These are phyloP conservation scores for Leptopterna dolabrata DNA, from an alignment of 2,888 invertebrate genomes.

Conservation along the genomic window DNA sequence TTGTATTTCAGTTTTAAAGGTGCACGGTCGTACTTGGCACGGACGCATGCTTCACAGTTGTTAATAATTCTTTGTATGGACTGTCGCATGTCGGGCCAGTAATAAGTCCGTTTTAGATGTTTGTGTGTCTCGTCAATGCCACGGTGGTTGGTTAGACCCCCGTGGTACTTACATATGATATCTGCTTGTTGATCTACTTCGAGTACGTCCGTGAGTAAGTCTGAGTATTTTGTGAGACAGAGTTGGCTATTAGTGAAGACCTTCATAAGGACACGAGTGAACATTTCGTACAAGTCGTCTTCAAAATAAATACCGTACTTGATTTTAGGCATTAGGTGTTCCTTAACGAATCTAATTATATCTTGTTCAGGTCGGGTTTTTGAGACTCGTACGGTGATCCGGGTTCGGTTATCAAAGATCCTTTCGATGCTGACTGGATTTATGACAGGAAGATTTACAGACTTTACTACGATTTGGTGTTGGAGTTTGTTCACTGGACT, in stretches of 20 bases:
- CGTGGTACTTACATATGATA: conserved; percentile 27
- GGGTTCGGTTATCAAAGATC: neutral
- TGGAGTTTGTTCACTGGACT: neutral
- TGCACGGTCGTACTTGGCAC: neutral
- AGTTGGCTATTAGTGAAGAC: conserved; percentile 8
- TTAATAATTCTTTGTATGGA: conserved; percentile 61
- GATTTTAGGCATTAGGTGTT: conserved; percentile 17
- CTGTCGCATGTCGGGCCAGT: conserved; percentile 63
- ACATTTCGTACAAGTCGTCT: neutral
- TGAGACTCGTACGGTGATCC: neutral
- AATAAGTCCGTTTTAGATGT: conserved; percentile 57
- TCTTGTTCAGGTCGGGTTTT: conserved; percentile 5
- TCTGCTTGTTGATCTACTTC: neutral
- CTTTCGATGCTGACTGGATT: neutral
- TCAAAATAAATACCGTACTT: conserved; percentile 11
- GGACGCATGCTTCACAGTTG: conserved; percentile 61
- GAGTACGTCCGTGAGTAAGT: neutral
- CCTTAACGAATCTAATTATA: conserved; percentile 24
- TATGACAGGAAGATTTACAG: neutral
- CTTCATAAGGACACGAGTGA: neutral
- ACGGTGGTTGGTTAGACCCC: conserved; percentile 28
- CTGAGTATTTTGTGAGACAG: neutral
- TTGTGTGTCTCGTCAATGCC: conserved; percentile 35
- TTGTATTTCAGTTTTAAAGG: conserved; percentile 38
- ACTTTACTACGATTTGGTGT: conserved; percentile 33